Base-by-base conservation (phyloP, 1,140 invertebrate genomes). In the Pararge aegeria region DNA sequence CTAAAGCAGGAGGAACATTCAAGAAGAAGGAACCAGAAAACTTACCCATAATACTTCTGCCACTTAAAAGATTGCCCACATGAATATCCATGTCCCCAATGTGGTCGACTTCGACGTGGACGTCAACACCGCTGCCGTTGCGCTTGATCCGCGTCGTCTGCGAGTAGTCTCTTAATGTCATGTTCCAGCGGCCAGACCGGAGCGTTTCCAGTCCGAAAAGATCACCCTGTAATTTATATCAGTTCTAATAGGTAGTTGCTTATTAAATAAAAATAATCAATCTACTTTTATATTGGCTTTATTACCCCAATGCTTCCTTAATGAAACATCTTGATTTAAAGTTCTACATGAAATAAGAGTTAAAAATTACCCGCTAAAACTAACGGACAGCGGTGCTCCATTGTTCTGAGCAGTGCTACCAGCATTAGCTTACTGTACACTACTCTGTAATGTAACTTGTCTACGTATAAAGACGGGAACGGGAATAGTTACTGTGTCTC, bases 51-150 rank as follows among this genome's bases (percentile, higher is more conserved):
- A 94, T 75, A 20, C 90, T 90, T 12, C 92, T 91, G 24, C 95
- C 94, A 64, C 91, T 80, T 9, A 94, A 76, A 13, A 95, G 85
- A 83, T 96, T 94, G 2, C 93, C 92, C n/a, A 96, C 92, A 66
- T 96, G 95, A 44, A 96, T 80, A 61, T 95, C 92, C 90, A 96
- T 91, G 76, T 95, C 93, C 1, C 93, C 92, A 37, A 95, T 95
- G 56, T 90, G 93, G 73, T 95, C 92, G 1, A 96, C 93, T 46
- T 95, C 93, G 0, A 96, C 92, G 18, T 92, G 90, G 0, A 94
- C 95, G 18, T 86, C 62, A 12, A 82, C 69, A n/a, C 73, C 80
- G 2, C 78, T 59, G 2, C 91, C 92, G 55, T 78, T 80, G 58
- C 92, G 93, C 0, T 92, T 93, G 16, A 96, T 91, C 0, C 93